Evolutionary conservation across 2,888 invertebrate species (phyloP).

Genomic region (Cataglyphis rosenhaueri): DNA sequence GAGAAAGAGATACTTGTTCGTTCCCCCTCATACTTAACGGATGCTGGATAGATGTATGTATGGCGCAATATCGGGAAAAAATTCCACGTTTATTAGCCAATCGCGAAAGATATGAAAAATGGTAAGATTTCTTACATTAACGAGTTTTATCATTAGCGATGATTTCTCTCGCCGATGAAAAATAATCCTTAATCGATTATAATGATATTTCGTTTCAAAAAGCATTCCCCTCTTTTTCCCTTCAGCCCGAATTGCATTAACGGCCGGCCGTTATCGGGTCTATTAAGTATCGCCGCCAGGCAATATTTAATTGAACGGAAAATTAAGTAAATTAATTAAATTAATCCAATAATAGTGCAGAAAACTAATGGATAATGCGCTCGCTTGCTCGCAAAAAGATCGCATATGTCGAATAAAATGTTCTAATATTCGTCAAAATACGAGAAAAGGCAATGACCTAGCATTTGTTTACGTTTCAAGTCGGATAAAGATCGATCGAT

Average conservation of each 20-base stretch:
- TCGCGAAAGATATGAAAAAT: conserved; percentile 22
- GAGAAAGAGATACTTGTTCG: conserved; percentile 58
- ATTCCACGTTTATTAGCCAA: conserved; percentile 65
- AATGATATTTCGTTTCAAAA: neutral
- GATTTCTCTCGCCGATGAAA: neutral
- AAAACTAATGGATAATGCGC: neutral
- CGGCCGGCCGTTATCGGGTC: conserved; percentile 32
- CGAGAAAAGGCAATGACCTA: neutral
- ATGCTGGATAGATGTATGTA: conserved; percentile 49
- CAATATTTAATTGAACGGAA: neutral
- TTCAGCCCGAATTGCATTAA: conserved; percentile 42
- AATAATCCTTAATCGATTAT: neutral
- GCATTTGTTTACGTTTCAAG: neutral
- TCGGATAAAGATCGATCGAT: conserved; percentile 4
- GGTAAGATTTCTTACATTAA: conserved; percentile 11
- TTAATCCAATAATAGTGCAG: neutral
- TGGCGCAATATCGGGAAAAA: conserved; percentile 67
- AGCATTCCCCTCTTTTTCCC: neutral
- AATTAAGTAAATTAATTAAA: conserved; percentile 7
- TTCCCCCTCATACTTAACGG: conserved; percentile 28
- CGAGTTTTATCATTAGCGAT: conserved; percentile 10
- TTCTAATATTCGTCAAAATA: neutral
- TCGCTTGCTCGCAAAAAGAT: neutral
- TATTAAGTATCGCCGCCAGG: neutral
- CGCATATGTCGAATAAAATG: neutral